Percentiles rank a stretch among this genome's conserved stretches.
Evolutionary conservation across 2,797 vertebrate species (phyloP).

Genomic region (Enteromius mattozi): DNA sequence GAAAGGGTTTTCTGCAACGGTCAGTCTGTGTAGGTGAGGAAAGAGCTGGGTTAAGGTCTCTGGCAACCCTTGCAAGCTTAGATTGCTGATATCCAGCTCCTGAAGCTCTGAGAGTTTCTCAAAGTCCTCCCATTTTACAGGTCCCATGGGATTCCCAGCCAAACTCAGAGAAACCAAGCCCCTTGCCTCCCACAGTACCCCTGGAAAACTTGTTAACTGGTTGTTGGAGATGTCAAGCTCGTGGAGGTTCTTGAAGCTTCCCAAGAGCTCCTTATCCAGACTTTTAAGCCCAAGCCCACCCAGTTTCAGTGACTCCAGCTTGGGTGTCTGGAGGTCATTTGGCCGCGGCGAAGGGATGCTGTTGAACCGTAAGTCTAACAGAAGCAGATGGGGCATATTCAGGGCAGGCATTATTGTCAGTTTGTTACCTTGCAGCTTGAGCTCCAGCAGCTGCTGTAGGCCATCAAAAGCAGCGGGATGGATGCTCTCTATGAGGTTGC

Average conservation of each 20-base stretch:
- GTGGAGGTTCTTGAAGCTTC: conserved; percentile 85
- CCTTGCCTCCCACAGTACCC: conserved; percentile 77
- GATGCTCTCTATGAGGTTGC: conserved; percentile 88
- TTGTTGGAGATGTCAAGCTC: conserved; percentile 92
- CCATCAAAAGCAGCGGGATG: conserved; percentile 86
- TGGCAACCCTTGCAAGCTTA: conserved; percentile 88
- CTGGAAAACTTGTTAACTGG: conserved; percentile 81
- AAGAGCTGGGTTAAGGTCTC: conserved; percentile 83
- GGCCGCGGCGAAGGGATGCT: conserved; percentile 77
- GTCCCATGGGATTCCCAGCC: conserved; percentile 85
- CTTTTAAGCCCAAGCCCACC: conserved; percentile 82
- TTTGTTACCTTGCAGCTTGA: conserved; percentile 91
- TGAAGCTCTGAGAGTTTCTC: conserved; percentile 82
- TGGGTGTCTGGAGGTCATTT: conserved; percentile 78
- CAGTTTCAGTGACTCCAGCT: conserved; percentile 87
- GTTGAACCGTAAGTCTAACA: conserved; percentile 92
- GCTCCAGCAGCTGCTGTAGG: conserved; percentile 87
- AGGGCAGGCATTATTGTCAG: conserved; percentile 82
- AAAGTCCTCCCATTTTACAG: conserved; percentile 83
- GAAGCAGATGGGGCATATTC: conserved; percentile 84
- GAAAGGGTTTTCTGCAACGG: conserved; percentile 91
- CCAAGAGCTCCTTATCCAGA: conserved; percentile 84
- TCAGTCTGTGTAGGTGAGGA: conserved; percentile 80
- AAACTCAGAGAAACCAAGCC: conserved; percentile 88
- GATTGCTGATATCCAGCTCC: conserved; percentile 90